Evolutionary conservation across 2,113 vertebrate genomes (phyloP), one percentile per base, ranked within the genome.

Genomic region (Heteronetta atricapilla): DNA sequence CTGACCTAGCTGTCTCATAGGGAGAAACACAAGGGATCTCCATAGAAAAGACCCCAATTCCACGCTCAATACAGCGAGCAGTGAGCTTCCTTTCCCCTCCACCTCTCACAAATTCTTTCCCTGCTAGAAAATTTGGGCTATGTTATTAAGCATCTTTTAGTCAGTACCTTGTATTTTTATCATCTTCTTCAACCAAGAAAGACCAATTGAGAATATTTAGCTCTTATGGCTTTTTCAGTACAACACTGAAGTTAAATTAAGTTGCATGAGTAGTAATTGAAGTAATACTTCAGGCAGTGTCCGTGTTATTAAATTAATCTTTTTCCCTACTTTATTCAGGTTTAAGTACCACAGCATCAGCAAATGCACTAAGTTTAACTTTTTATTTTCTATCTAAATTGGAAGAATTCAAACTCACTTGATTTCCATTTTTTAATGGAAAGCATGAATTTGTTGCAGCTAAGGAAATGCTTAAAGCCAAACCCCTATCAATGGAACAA

Each of bases 11-110:
- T 96, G 95, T 85, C 89, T 28, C 76, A 94, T 26, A 86, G 90
- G 88, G 90, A 93, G 88, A 88, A 93, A 82, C 85, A 89, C 92
- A 82, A 82, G 89, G 86, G 93, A 67, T 83, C 94, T 85, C 92
- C 78, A 67, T 67, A 86, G 56, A 82, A 91, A 55, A 93, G 91
- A 36, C 36, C 88, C 62, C 93, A 76, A 85, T 44, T 33, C 3
- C 3, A 52, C 8, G 53, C 25, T 52, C 23, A 25, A 52, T 52
- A 5, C 50, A 52, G 50, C 12, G 23, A 23, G 12, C 50, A 52
- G 23, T 13, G 50, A 52, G 50, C 23, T 52, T 52, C 34, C 73
- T 53, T 28, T 25, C 36, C 63, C 62, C 52, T 87, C 28, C 31
- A 77, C 69, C 17, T 38, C 66, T 36, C 63, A 18, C 46, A 34